phyloP scores from a whole-genome alignment of 2,888 invertebrate species.

The Diplazon laetatorius region DNA sequence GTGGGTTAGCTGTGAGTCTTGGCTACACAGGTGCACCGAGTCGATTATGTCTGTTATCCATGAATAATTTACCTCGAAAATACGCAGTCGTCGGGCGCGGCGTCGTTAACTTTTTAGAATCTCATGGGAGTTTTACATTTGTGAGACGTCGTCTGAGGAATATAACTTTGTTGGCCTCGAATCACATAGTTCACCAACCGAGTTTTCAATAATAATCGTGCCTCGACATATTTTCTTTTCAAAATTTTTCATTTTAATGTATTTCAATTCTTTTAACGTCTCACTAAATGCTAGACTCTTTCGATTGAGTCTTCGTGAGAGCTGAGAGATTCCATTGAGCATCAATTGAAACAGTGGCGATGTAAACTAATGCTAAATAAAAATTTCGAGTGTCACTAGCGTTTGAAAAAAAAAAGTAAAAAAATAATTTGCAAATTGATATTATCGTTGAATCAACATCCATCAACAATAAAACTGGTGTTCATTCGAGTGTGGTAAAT shows the following conservation, averaged over 20 bases:
- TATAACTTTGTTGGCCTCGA: neutral
- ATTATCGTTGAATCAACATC: neutral
- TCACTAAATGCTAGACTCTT: no score
- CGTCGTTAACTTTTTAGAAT: neutral
- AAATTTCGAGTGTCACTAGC: no score
- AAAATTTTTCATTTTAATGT: no score
- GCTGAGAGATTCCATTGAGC: neutral
- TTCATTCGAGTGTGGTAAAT: neutral
- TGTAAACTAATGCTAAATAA: neutral
- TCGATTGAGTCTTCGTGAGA: no score
- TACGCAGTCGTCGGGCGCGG: neutral
- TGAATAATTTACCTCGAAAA: constrained; percentile 6
- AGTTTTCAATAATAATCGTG: neutral
- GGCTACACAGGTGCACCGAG: neutral
- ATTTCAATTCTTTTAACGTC: no score
- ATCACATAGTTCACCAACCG: no score
- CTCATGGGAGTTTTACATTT: neutral
- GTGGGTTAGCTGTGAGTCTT: neutral
- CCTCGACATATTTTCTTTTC: no score
- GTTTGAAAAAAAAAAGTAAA: no score
- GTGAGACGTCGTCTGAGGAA: neutral
- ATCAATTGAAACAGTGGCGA: neutral
- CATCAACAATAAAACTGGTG: neutral
- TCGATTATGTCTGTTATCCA: neutral
- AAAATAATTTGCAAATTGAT: no score